phyloP scores from a whole-genome alignment of 2,888 invertebrate species.

The Balanococcus diminutus region DNA sequence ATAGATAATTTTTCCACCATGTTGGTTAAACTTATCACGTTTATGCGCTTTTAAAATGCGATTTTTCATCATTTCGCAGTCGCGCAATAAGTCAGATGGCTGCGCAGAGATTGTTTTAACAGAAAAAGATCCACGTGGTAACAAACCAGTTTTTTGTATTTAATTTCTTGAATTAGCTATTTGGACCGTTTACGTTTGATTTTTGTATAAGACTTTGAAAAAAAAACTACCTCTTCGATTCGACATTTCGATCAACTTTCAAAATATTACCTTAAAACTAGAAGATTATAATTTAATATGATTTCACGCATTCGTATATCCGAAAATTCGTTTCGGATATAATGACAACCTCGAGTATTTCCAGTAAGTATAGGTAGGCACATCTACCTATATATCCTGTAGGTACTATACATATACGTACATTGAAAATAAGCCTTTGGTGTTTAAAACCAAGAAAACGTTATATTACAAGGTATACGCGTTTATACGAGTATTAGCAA shows the following conservation, averaged over 20 bases:
- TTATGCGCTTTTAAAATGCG: background rate
- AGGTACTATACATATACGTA: background rate
- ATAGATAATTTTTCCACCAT: background rate
- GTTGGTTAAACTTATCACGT: background rate
- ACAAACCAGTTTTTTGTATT: background rate
- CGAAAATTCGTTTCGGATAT: background rate
- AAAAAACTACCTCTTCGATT: background rate
- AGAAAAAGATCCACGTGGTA: background rate
- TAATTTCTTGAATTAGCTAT: background rate
- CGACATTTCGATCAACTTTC: background rate
- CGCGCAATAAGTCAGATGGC: background rate
- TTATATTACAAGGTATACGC: background rate
- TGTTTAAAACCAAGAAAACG: background rate
- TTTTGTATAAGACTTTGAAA: background rate
- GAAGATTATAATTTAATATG: background rate
- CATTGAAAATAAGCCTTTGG: background rate
- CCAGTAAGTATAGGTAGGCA: background rate
- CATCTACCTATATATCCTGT: too few relatives aligned
- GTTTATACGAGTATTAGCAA: background rate
- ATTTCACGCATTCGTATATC: background rate
- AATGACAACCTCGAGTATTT: constrained; percentile 1
- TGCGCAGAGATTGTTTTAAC: background rate
- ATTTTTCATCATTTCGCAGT: background rate
- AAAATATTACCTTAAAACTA: background rate
- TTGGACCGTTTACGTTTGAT: background rate